phyloP scores from a whole-genome alignment of 2,888 invertebrate genomes.

The Synanthedon andrenaeformis region DNA sequence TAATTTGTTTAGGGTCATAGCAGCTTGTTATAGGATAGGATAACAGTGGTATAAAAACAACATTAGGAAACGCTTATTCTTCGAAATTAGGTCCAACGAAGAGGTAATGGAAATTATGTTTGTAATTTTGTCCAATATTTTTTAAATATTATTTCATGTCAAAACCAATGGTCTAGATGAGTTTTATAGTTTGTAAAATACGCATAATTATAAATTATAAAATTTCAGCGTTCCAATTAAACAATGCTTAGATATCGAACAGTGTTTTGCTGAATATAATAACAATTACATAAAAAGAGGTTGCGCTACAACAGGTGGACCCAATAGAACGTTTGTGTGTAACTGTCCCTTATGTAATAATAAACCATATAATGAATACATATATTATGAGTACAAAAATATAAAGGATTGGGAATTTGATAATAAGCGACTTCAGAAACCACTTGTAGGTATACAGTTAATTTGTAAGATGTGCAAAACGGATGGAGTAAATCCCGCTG shows the following conservation, averaged over 20 bases:
- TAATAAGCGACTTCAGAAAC: constrained; percentile 28
- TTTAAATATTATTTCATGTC: no score
- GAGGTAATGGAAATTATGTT: no score
- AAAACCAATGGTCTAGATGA: no score
- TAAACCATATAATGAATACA: constrained; percentile 29
- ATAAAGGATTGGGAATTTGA: constrained; percentile 44
- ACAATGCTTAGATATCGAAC: constrained; percentile 25
- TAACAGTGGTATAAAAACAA: no score
- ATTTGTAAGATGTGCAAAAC: constrained; percentile 44
- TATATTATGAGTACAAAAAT: constrained; percentile 32
- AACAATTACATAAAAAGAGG: constrained; percentile 41
- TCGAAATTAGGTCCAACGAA: no score
- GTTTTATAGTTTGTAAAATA: no score
- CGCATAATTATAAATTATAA: not conserved
- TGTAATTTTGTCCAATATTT: no score
- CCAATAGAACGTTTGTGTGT: constrained; percentile 44
- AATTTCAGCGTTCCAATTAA: constrained; percentile 19
- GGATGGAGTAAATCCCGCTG: constrained; percentile 20
- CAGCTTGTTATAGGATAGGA: no score
- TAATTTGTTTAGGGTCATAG: no score
- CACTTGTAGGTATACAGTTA: constrained; percentile 21
- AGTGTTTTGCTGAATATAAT: constrained; percentile 40
- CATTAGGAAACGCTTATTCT: no score
- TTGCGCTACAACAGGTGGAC: constrained; percentile 26
- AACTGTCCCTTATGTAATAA: constrained; percentile 53